phyloP scores from a whole-genome alignment of 2,888 invertebrate species.

The Sinelater perroti region DNA sequence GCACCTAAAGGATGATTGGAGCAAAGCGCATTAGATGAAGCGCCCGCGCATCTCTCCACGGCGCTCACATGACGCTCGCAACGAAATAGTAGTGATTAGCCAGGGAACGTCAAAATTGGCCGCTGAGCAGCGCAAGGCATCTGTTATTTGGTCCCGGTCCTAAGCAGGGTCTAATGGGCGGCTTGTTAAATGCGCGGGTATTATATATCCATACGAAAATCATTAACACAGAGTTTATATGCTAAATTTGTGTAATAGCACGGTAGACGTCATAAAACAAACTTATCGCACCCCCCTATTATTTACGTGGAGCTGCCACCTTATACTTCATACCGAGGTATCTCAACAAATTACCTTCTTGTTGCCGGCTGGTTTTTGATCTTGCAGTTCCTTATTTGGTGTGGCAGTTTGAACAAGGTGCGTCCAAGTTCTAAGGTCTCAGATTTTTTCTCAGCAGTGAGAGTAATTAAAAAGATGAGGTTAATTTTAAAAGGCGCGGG shows the following conservation, averaged over 20 bases:
- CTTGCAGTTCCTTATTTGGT: too few relatives aligned
- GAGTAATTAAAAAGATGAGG: too few relatives aligned
- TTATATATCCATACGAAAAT: conserved; percentile 33
- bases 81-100: not conserved
- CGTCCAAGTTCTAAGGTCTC: too few relatives aligned
- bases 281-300: conserved; percentile 34
- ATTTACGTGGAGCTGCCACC: not conserved
- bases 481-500: too few relatives aligned
- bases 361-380: too few relatives aligned
- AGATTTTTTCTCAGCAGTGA: too few relatives aligned
- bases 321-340: conserved; percentile 21
- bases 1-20: too few relatives aligned
- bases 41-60: too few relatives aligned
- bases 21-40: too few relatives aligned
- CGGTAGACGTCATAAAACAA: conserved; percentile 32
- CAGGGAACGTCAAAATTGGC: not conserved
- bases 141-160: conserved; percentile 25
- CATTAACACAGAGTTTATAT: conserved; percentile 38
- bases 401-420: too few relatives aligned
- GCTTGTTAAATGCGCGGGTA: conserved; percentile 23
- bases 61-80: too few relatives aligned
- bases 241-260: conserved; percentile 37
- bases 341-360: too few relatives aligned
- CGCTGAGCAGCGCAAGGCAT: conserved; percentile 1
- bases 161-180: conserved; percentile 21